Evolutionary conservation across 2,113 vertebrate genomes (phyloP).

Genomic region (Boleophthalmus pectinirostris): DNA sequence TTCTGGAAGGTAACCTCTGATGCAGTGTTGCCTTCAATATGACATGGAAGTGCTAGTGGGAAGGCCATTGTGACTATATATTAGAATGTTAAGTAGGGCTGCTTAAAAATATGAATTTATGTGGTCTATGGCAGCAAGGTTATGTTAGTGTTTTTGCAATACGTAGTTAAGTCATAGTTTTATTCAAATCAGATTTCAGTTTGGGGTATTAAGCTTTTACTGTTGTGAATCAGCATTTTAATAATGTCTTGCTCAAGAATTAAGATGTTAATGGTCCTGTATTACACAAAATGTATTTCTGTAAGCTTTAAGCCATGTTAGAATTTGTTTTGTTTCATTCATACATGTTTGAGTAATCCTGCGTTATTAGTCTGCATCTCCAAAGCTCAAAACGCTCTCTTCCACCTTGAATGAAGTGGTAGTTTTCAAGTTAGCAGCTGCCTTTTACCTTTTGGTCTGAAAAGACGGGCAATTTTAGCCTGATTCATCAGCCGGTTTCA

Average conservation of each 20-base stretch:
- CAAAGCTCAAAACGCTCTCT: too few relatives aligned
- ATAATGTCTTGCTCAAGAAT: background rate
- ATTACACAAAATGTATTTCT: too few relatives aligned
- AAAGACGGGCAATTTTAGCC: too few relatives aligned
- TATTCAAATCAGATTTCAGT: background rate
- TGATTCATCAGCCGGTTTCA: too few relatives aligned
- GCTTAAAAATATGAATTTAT: background rate
- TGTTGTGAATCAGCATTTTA: background rate
- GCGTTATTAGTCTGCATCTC: too few relatives aligned
- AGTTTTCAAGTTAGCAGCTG: too few relatives aligned
- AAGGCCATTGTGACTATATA: constrained; percentile 13
- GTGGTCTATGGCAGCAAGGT: background rate
- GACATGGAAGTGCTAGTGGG: constrained; percentile 21
- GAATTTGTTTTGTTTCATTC: too few relatives aligned
- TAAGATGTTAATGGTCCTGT: too few relatives aligned
- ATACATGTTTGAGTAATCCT: too few relatives aligned
- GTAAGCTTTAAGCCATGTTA: too few relatives aligned
- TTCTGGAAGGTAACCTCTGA: constrained; percentile 53
- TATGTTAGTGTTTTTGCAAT: background rate
- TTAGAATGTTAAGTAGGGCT: constrained; percentile 12
- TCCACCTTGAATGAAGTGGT: too few relatives aligned
- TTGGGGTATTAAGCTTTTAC: background rate
- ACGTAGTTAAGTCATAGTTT: background rate
- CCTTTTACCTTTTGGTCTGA: too few relatives aligned
- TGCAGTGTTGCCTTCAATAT: constrained; percentile 39